phyloP scores from a whole-genome alignment of 64 coral and sea anemone genomes.

The Hydrozoanthus tunicans region DNA sequence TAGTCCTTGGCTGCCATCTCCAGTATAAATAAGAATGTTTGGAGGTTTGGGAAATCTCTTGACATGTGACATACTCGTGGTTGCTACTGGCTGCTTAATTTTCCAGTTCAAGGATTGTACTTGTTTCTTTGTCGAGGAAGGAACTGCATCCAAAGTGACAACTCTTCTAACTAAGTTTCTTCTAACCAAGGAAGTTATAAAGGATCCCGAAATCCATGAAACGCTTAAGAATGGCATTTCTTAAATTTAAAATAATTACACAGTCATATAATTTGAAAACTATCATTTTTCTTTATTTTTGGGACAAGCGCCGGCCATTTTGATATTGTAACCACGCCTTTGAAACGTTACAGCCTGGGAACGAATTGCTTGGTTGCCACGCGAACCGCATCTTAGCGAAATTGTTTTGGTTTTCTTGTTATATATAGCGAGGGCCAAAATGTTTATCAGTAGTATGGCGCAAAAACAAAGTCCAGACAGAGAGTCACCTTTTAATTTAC shows the following conservation, averaged over 20 bases:
- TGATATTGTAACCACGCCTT: conserved; percentile 2
- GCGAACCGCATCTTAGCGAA: not conserved
- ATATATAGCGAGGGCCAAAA: conserved; percentile 3
- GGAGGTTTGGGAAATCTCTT: conserved; percentile 37
- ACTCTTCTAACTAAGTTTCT: not conserved
- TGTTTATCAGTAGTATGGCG: conserved; percentile 89
- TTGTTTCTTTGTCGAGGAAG: not conserved
- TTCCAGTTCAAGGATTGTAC: not conserved
- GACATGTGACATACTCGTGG: not conserved
- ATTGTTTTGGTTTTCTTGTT: not conserved
- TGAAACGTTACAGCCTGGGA: not conserved
- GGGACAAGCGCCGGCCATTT: not conserved
- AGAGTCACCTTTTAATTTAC: conserved; percentile 71
- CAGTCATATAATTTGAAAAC: not conserved
- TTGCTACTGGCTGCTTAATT: not conserved
- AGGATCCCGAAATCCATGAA: conserved; percentile 45
- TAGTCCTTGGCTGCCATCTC: not conserved
- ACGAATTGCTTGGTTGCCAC: conserved; percentile 43
- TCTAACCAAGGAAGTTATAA: conserved; percentile 31
- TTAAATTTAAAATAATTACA: not conserved
- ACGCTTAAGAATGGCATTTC: conserved; percentile 30
- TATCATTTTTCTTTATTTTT: not conserved
- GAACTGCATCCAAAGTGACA: not conserved
- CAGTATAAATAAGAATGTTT: conserved; percentile 47
- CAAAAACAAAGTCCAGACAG: conserved; percentile 60